Conservation (phyloP, 1,140 invertebrate genomes). For the Anastatus disparis region DNA sequence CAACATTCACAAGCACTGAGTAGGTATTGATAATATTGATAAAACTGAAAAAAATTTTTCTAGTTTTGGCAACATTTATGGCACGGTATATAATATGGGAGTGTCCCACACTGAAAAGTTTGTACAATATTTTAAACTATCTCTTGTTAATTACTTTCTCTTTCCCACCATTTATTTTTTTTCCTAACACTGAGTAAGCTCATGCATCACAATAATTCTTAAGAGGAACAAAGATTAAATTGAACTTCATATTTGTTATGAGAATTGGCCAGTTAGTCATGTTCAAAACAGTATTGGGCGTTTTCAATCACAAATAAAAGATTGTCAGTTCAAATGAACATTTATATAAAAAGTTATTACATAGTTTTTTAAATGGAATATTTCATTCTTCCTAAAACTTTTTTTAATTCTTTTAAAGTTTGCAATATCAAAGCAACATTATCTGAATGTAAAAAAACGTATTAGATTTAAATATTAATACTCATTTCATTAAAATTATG, state of each 20-base stretch:
- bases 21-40: constrained; percentile 24
- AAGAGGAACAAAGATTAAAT: constrained; percentile 7
- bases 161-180: constrained; percentile 1
- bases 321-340: too few species aligned
- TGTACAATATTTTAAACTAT: constrained; percentile 34
- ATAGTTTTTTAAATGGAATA: too few species aligned
- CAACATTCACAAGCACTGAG: constrained; percentile 27
- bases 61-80: constrained; percentile 48
- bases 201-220: constrained; percentile 18
- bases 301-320: background rate
- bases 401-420: too few species aligned
- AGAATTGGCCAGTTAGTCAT: background rate
- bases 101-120: constrained; percentile 36
- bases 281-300: background rate
- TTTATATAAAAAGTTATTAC: too few species aligned
- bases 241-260: background rate
- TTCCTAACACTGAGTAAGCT: constrained; percentile 7
- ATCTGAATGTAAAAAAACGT: too few species aligned
- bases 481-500: too few species aligned
- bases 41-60: constrained; percentile 9
- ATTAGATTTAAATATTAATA: too few species aligned
- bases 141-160: constrained; percentile 19
- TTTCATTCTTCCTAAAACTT: too few species aligned
- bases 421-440: too few species aligned
- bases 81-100: constrained; percentile 50